phyloP scores from a whole-genome alignment of 2,797 vertebrate genomes.

The Pseudochirops corinnae region DNA sequence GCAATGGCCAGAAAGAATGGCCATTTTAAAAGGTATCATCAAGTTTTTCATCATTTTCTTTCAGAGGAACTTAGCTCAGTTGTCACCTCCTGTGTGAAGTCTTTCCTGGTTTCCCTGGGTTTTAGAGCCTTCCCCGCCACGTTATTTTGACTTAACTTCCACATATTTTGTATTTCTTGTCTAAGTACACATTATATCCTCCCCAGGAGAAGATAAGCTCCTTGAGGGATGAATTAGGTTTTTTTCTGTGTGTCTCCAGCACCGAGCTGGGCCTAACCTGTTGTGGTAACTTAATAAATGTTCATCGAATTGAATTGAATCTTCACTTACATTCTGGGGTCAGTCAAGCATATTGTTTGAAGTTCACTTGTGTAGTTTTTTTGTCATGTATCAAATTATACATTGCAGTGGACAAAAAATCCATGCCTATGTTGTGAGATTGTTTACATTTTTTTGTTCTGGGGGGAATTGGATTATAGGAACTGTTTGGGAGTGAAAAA shows the following conservation, averaged over 20 bases:
- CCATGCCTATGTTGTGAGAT: not conserved
- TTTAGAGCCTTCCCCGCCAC: not conserved
- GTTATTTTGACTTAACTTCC: not conserved
- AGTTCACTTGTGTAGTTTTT: not conserved
- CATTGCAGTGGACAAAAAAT: not conserved
- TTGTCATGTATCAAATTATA: not conserved
- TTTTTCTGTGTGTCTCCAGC: not conserved
- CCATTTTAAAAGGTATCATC: not conserved
- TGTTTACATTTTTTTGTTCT: not conserved
- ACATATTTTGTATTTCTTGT: not conserved
- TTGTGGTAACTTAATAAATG: not conserved
- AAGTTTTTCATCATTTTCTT: not conserved
- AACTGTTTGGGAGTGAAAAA: not conserved
- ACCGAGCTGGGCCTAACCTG: not conserved
- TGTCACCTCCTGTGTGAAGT: not conserved
- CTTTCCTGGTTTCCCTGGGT: not conserved
- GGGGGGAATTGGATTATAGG: not conserved
- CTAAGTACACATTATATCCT: not conserved
- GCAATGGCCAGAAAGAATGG: not conserved
- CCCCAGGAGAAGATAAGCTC: not conserved
- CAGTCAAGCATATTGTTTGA: not conserved
- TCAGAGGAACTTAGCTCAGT: not conserved
- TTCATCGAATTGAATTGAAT: not conserved
- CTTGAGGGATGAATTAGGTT: not conserved
- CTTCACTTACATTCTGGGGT: not conserved